Percentiles rank a stretch among this genome's conserved stretches.
Evolutionary conservation across 2,888 invertebrate species (phyloP).

Genomic region (Terebella lapidaria): DNA sequence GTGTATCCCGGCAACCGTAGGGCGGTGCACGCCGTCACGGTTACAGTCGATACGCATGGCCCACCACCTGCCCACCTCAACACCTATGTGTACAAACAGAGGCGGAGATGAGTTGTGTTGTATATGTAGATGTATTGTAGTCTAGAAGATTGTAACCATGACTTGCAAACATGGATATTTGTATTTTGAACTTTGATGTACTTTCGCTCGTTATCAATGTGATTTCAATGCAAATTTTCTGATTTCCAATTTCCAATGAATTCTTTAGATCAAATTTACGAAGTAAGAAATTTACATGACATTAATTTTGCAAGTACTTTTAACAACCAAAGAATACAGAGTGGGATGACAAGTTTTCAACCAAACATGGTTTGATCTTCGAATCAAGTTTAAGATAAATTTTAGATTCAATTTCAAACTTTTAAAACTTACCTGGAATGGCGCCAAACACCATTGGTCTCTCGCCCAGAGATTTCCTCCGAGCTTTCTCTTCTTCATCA

Average conservation of each 20-base stretch:
- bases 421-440: constrained; percentile 27
- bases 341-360: too few species aligned
- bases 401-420: too few species aligned
- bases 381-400: too few species aligned
- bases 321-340: neutral
- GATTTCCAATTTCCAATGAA: too few species aligned
- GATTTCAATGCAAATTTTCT: too few species aligned
- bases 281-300: neutral
- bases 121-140: neutral
- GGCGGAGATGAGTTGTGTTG: neutral
- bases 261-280: neutral
- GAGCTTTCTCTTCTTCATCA: constrained; percentile 16
- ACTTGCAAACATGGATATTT: too few species aligned
- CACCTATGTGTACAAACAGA: constrained; percentile 12
- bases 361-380: too few species aligned
- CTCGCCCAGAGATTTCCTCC: constrained; percentile 18
- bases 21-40: constrained; percentile 51
- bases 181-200: too few species aligned
- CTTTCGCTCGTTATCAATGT: too few species aligned
- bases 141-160: too few species aligned
- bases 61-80: constrained; percentile 52
- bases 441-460: constrained; percentile 36
- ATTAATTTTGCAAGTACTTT: neutral
- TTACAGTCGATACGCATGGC: constrained; percentile 48
- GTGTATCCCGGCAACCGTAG: constrained; percentile 54